Base-by-base conservation (phyloP, 2,888 invertebrate genomes). In the Phrixothrix hirtus region DNA sequence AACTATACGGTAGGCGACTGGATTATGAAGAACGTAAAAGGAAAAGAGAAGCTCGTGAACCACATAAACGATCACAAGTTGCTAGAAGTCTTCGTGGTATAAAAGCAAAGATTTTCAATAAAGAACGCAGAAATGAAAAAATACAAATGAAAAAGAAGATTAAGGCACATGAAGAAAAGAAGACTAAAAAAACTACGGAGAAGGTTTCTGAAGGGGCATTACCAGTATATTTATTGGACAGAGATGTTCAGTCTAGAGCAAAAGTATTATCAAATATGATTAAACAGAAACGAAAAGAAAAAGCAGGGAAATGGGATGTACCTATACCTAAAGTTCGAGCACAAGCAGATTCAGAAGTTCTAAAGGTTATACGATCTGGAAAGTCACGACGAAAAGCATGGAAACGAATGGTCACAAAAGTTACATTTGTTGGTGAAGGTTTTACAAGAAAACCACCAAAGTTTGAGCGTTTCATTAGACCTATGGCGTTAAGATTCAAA, bases 331-430 rank as follows among this genome's bases (percentile, higher is more conserved):
- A 98, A 84, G 98, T 99, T 0, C 84, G 89, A 67, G 96, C 96
- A 0, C 94, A 98, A 66, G 91, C 95, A 1, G 98, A 99, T 68
- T 88, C 94, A 0, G 99, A 99, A 78, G 97, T 98, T 0, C 95
- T 99, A 72, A 94, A 88, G 80, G 91, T 96, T 0, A 75, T 98
- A 0, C 89, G 87, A 68, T 87, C 90, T 2, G 98, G 98, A 26
- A 98, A 97, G 78, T 81, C 93, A 0, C 92, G 88, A 72, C 79
- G 95, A 46, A 99, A 99, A 78, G 94, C 93, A 0, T 99, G 99
- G 99, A 99, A 99, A 71, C 81, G 99, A 50, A 97, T 99, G 96
- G 97, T 99, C 0, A 99, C 98, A 0, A 99, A 98, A 81, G 95
- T 95, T 0, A 93, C 93, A 37, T 99, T 85, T 77, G 99, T 99